Conservation (phyloP, 2,888 invertebrate genomes). For the Euphydryas editha region DNA sequence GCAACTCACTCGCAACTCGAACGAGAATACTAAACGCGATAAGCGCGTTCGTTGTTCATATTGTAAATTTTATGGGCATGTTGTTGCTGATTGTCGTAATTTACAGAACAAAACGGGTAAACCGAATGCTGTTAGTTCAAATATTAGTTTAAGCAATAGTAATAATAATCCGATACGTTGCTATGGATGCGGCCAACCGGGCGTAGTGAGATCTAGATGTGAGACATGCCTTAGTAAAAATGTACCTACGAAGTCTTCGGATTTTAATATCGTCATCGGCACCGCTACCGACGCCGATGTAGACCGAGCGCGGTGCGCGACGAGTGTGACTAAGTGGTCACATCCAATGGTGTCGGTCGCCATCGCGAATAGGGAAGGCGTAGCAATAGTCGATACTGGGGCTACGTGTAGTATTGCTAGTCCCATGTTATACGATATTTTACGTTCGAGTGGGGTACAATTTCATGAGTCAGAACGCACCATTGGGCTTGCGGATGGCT, state of each 20-base stretch:
- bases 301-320: background rate
- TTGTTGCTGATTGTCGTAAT: slow-evolving; percentile 11
- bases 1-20: background rate
- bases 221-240: slow-evolving; percentile 9
- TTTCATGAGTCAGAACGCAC: slow-evolving; percentile 11
- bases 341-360: slow-evolving; percentile 7
- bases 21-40: background rate
- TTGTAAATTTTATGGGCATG: slow-evolving; percentile 25
- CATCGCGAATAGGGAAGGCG: slow-evolving; percentile 13
- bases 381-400: slow-evolving; percentile 31
- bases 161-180: slow-evolving; percentile 16
- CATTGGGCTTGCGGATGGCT: slow-evolving; percentile 26
- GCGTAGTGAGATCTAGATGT: slow-evolving; percentile 23
- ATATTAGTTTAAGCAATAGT: background rate
- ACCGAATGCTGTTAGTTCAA: background rate
- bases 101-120: background rate
- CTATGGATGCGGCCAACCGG: slow-evolving; percentile 24
- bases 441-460: slow-evolving; percentile 7
- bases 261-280: too few relatives aligned
- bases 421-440: slow-evolving; percentile 17
- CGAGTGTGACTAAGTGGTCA: background rate
- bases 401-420: slow-evolving; percentile 28
- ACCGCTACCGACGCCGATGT: slow-evolving; percentile 4
- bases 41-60: slow-evolving; percentile 9
- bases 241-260: background rate